Conservation (phyloP, 2,888 invertebrate species). For the Thumatha senex region DNA sequence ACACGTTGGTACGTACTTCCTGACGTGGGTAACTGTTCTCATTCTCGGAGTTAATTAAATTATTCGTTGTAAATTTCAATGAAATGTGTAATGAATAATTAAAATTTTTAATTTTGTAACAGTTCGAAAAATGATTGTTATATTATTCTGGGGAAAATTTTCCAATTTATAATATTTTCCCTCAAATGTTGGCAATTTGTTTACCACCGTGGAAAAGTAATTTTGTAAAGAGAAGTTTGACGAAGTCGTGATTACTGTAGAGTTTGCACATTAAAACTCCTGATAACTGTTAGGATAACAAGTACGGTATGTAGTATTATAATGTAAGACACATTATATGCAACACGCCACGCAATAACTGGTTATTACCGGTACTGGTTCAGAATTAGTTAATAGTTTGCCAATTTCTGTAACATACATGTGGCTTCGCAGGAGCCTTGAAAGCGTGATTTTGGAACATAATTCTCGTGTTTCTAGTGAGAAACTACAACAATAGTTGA, state of each 20-base stretch:
- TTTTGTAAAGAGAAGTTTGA: no score
- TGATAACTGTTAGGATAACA: neutral
- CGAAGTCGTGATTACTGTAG: no score
- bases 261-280: neutral
- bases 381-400: slow-evolving; percentile 32
- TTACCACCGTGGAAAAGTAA: no score
- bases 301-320: neutral
- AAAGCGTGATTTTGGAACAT: slow-evolving; percentile 11
- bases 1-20: neutral
- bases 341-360: slow-evolving; percentile 1
- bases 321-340: neutral
- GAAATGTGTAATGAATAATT: no score
- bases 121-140: no score
- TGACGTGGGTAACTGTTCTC: neutral
- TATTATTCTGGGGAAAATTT: no score
- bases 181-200: no score
- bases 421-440: slow-evolving; percentile 12
- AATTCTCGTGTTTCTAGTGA: neutral
- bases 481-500: neutral
- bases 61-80: neutral
- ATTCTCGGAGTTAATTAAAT: neutral
- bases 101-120: no score
- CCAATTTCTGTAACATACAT: slow-evolving; percentile 29
- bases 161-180: no score
- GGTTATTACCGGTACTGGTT: slow-evolving; percentile 28